These are phyloP conservation scores for Geotrupes spiniger DNA, from an alignment of 2,888 invertebrate species.

Conservation along the genomic window DNA sequence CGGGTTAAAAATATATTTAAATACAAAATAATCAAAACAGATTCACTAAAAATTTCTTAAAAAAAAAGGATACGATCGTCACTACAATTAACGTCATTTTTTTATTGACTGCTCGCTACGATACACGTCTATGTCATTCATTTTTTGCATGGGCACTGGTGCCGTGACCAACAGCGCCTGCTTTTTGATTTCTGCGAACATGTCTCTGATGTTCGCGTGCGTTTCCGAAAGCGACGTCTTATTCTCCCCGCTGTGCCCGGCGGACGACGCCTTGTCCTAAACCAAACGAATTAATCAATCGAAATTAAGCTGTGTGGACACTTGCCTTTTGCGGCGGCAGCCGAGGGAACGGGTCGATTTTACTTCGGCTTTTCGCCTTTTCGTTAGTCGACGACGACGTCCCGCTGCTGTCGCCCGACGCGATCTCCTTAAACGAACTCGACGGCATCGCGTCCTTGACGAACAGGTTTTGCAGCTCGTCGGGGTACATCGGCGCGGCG, in stretches of 20 bases:
- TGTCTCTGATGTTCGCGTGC: slow-evolving; percentile 19
- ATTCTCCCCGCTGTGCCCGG: not conserved
- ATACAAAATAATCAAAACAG: too few species aligned
- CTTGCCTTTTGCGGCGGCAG: not conserved
- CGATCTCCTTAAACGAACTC: slow-evolving; percentile 14
- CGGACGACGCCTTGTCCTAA: slow-evolving; percentile 4
- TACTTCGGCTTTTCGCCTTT: slow-evolving; percentile 7
- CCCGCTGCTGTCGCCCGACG: slow-evolving; percentile 19
- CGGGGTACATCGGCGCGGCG: slow-evolving; percentile 13
- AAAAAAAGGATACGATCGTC: too few species aligned
- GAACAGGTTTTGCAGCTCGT: slow-evolving; percentile 16
- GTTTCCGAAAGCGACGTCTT: slow-evolving; percentile 9
- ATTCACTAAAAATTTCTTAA: too few species aligned
- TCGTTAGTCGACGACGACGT: slow-evolving; percentile 12
- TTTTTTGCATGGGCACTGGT: slow-evolving; percentile 9
- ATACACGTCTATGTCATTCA: slow-evolving; percentile 14
- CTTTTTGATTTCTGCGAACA: slow-evolving; percentile 23
- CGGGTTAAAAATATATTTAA: too few species aligned
- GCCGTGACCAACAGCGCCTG: slow-evolving; percentile 21
- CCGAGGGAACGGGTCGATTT: slow-evolving; percentile 6
- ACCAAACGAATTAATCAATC: not conserved
- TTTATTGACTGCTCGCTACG: slow-evolving; percentile 6
- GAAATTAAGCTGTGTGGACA: too few species aligned
- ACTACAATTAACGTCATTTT: too few species aligned
- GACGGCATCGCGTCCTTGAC: slow-evolving; percentile 15